Conservation (phyloP, 2,888 invertebrate genomes). For the Abscondita cerata region DNA sequence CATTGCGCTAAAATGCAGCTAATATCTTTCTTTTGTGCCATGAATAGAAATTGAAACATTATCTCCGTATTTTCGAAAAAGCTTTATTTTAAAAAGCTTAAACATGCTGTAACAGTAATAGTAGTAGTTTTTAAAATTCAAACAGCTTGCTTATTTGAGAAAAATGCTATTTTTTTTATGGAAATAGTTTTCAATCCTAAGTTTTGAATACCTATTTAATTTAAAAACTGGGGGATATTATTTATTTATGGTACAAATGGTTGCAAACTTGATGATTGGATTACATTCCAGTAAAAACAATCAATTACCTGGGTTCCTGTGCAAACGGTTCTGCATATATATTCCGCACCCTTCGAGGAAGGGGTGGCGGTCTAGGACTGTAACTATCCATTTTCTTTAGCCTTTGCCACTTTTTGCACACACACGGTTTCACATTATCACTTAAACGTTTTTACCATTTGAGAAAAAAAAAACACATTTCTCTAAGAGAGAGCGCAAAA, state of each 20-base stretch:
- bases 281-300: background rate
- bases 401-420: conserved; percentile 35
- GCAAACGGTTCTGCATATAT: conserved; percentile 73
- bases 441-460: conserved; percentile 16
- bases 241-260: too few relatives aligned
- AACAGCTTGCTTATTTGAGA: too few relatives aligned
- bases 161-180: too few relatives aligned
- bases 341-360: conserved; percentile 69
- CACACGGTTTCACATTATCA: conserved; percentile 51
- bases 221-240: too few relatives aligned
- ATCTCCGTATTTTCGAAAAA: conserved; percentile 30
- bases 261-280: too few relatives aligned
- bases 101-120: conserved; percentile 25
- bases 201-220: too few relatives aligned
- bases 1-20: conserved; percentile 50
- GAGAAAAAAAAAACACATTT: conserved; percentile 14
- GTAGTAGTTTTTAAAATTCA: background rate
- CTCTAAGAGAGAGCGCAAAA: background rate
- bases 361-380: conserved; percentile 69
- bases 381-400: conserved; percentile 65
- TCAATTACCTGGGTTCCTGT: conserved; percentile 60
- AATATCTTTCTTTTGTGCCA: conserved; percentile 52
- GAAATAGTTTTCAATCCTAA: too few relatives aligned
- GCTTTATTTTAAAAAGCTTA: conserved; percentile 18
- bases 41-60: conserved; percentile 53